Base-by-base conservation (phyloP, 2,113 vertebrate species). In the Leptodactylus fuscus region DNA sequence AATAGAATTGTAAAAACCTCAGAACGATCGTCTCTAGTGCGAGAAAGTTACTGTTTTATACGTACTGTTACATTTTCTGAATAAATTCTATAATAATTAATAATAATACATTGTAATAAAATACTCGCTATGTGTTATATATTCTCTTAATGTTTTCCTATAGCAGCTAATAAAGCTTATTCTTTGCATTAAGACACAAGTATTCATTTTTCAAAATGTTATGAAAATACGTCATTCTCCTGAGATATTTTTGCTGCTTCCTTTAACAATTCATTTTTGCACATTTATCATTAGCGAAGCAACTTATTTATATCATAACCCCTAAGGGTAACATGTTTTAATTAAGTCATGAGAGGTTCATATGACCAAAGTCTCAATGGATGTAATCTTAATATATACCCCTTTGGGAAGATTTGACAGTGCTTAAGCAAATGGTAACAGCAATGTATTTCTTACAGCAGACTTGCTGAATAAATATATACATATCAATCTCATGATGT, bases 221-320 rank as follows among this genome's bases (percentile, higher is more conserved):
- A n/a, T n/a, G n/a, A n/a, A 38, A 20, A 41, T 34, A 9, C 5
- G 34, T 71, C 20, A 71, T 71, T 71, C 69, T 71, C 69, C n/a
- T 9, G 69, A 71, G 69, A 71, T 41, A 38, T 9, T 41, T 71
- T 10, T 71, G 69, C 16, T 38, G 38, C 32, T 41, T 38, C 69
- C 22, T 71, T 36, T 22, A 41, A 41, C 36, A 70, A 38, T 48
- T 75, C 27, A 75, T 75, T 75, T 75, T 49, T 29, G 38, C 73
- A 75, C 27, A 75, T 49, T 75, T n/a, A 70, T 36, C 67, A 32
- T 12, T 75, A 29, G 51, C 12, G n/a, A 29, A 29, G 38, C 7
- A 75, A 75, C 32, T 24, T 49, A 49, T 75, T 75, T 75, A 75
- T 75, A 75, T 32, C 24, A 49, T 32, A 49, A 49, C 44, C 73